A percentile compares a stretch with the other conserved stretches of the same genome.
phyloP scores from a whole-genome alignment of 2,113 vertebrate species.

The Thamnaconus septentrionalis region DNA sequence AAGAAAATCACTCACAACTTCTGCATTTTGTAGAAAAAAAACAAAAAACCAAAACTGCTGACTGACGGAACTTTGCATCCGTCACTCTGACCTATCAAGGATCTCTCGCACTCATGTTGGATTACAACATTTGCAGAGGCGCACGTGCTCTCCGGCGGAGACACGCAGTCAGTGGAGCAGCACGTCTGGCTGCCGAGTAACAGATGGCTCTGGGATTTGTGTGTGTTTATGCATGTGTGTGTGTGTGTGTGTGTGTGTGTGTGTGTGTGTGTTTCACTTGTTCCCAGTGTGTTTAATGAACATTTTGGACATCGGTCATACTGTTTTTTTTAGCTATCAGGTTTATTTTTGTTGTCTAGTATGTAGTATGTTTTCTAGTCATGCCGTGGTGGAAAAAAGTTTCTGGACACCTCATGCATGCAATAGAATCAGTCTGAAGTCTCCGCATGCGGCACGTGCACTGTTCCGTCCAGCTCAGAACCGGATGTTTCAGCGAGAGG shows the following conservation, averaged over 20 bases:
- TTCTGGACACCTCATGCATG: too few species aligned
- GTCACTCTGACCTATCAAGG: conserved; percentile 5
- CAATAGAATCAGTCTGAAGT: too few species aligned
- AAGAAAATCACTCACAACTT: conserved; percentile 13
- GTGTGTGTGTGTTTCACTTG: too few species aligned
- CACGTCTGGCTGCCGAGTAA: conserved; percentile 33
- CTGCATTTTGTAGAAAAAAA: conserved; percentile 30
- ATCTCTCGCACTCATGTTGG: conserved; percentile 17
- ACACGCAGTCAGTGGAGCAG: conserved; percentile 1
- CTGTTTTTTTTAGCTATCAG: too few species aligned
- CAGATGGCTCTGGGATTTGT: conserved; percentile 57
- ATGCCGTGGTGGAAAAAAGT: too few species aligned
- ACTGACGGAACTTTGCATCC: conserved; percentile 23
- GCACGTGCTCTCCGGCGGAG: not conserved
- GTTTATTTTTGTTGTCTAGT: too few species aligned
- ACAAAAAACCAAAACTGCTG: conserved; percentile 16
- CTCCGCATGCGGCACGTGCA: too few species aligned
- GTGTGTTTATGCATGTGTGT: conserved; percentile 46
- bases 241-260: not conserved
- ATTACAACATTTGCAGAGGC: conserved; percentile 11
- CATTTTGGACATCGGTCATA: too few species aligned
- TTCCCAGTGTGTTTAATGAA: too few species aligned
- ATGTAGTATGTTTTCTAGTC: too few species aligned
- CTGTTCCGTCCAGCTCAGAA: too few species aligned
- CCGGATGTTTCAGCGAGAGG: too few species aligned